A percentile compares a stretch with the other conserved stretches of the same genome.
Conservation (phyloP, 2,113 vertebrate species). For the Lagopus leucura region DNA sequence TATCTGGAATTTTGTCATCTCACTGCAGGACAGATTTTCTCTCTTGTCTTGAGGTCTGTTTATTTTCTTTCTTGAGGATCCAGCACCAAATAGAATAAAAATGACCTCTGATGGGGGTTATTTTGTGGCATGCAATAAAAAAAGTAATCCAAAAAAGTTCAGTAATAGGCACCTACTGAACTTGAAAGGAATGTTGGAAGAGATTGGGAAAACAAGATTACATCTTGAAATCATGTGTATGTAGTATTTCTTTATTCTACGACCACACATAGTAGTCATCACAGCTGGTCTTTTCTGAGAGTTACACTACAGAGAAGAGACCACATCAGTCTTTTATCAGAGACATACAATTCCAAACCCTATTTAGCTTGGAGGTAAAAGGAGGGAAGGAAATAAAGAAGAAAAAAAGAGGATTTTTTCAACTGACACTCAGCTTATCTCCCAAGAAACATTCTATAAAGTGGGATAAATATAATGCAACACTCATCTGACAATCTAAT, state of each 20-base stretch:
- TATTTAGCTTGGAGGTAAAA: background rate
- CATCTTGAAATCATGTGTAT: conserved; percentile 37
- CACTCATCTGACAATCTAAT: background rate
- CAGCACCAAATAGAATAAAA: conserved; percentile 50
- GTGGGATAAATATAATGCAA: background rate
- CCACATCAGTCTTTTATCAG: background rate
- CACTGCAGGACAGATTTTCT: background rate
- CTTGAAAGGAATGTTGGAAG: conserved; percentile 61
- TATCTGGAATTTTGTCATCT: conserved; percentile 24
- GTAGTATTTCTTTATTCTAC: conserved; percentile 45
- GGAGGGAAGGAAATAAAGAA: background rate
- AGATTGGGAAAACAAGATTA: conserved; percentile 49
- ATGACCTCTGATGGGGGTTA: conserved; percentile 25
- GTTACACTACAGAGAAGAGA: background rate
- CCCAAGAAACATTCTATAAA: background rate
- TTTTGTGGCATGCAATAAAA: conserved; percentile 15
- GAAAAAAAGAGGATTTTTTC: background rate
- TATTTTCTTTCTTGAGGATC: conserved; percentile 39
- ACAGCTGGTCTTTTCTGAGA: conserved; percentile 24
- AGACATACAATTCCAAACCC: background rate
- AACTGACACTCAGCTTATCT: background rate
- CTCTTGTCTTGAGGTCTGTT: conserved; percentile 17
- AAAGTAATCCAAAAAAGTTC: conserved; percentile 30
- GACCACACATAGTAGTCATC: conserved; percentile 30
- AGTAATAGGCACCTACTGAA: conserved; percentile 49